Base-by-base conservation (phyloP, 2,113 vertebrate species). In the Charina bottae region DNA sequence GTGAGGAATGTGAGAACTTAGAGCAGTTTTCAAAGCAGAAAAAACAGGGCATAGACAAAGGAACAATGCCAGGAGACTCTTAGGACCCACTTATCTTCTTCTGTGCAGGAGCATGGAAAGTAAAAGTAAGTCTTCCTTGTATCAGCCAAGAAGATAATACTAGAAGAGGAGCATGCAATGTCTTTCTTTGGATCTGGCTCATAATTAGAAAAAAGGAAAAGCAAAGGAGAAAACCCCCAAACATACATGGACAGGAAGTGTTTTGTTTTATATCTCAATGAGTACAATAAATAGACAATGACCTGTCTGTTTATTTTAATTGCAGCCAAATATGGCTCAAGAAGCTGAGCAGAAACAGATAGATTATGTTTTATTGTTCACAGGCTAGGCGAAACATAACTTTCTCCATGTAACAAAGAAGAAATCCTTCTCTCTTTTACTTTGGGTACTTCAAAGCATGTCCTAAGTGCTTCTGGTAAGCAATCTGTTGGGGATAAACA, bases 291-390 rank as follows among this genome's bases (percentile, higher is more conserved):
- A 46, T 90, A 87, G 90, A 33, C 59, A 59, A 13, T 26, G 15
- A 87, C 17, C 91, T 64, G 87, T 85, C 89, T 88, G 89, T 88
- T 90, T 91, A 89, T 90, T 96, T 95, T 93, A 96, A 93, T 62
- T 95, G 0, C 0, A 83, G 94, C 95, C 94, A 95, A 94, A 90
- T 28, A 94, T 88, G 68, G 33, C 91, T 94, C 0, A 0, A 95
- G 78, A 96, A 90, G 90, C 93, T 95, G 90, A 92, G 94, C 92
- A 92, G 94, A 93, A 96, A 95, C 62, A 91, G 93, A 94, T 89
- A 93, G 91, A 96, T 96, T 95, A 97, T 96, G 95, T 95, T 96
- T 94, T 96, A 93, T 95, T 93, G 19, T 93, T 95, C 94, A 89
- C 88, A 95, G 53, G 42, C 46, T 24, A 83, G 26, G 9, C 89